These are phyloP conservation scores for Nephrotoma guestfalica DNA, from an alignment of 2,888 invertebrate species.

Conservation along the genomic window DNA sequence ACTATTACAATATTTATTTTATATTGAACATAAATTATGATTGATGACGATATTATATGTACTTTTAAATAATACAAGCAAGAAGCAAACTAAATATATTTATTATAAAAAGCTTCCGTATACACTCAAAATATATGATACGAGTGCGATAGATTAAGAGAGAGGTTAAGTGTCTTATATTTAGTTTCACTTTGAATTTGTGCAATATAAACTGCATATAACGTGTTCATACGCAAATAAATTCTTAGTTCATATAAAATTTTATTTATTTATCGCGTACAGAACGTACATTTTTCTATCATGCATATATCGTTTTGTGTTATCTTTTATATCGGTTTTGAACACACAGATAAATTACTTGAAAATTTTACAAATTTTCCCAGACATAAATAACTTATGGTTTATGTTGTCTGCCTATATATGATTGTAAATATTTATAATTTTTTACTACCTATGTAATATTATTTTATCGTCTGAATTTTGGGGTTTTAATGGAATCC, in stretches of 20 bases:
- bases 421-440: too few species aligned
- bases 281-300: background rate
- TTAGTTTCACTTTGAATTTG: background rate
- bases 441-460: too few species aligned
- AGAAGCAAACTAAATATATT: background rate
- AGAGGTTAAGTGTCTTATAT: background rate
- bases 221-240: background rate
- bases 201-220: background rate
- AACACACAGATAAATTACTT: background rate
- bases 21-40: background rate
- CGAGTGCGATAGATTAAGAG: background rate
- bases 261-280: background rate
- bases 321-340: background rate
- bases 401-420: background rate
- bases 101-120: background rate
- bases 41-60: background rate
- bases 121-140: background rate
- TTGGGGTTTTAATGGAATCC: too few species aligned
- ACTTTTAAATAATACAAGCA: background rate
- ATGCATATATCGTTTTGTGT: background rate
- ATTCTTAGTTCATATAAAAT: background rate
- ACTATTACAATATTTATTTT: background rate
- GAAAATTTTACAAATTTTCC: background rate
- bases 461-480: too few species aligned
- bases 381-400: background rate